phyloP scores from a whole-genome alignment of 1,140 invertebrate species.

The Cryptotermes secundus region DNA sequence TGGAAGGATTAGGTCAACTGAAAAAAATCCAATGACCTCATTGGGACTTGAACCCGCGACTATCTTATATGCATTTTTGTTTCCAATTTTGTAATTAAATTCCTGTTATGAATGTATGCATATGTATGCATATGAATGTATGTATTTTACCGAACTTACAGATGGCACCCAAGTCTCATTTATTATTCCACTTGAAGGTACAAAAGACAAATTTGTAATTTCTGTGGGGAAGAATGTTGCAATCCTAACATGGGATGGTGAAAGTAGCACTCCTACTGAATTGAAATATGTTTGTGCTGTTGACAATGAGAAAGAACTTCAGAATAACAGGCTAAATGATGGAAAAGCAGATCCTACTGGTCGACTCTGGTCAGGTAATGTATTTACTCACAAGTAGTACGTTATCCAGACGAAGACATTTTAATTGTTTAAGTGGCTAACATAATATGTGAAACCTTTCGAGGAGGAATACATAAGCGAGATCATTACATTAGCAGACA shows the following conservation, averaged over 20 bases:
- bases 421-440: too few species aligned
- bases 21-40: too few species aligned
- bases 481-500: too few species aligned
- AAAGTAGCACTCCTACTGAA: conserved; percentile 35
- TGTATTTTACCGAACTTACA: conserved; percentile 20
- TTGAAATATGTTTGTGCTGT: conserved; percentile 41
- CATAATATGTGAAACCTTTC: too few species aligned
- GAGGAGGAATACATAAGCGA: too few species aligned
- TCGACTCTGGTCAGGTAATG: conserved; percentile 71
- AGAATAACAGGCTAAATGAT: conserved; percentile 76
- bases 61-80: too few species aligned
- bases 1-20: too few species aligned
- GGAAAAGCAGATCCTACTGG: conserved; percentile 82
- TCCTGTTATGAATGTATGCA: too few species aligned
- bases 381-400: conserved; percentile 30
- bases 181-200: conserved; percentile 46
- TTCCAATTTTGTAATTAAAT: too few species aligned
- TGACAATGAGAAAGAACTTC: conserved; percentile 40
- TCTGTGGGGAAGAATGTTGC: conserved; percentile 39
- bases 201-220: conserved; percentile 44
- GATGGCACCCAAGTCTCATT: conserved; percentile 43
- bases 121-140: too few species aligned
- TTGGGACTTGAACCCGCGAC: too few species aligned
- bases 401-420: too few species aligned
- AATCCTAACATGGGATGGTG: conserved; percentile 46